Conservation (phyloP, 2,888 invertebrate species). For the Galerucella calmariensis region DNA sequence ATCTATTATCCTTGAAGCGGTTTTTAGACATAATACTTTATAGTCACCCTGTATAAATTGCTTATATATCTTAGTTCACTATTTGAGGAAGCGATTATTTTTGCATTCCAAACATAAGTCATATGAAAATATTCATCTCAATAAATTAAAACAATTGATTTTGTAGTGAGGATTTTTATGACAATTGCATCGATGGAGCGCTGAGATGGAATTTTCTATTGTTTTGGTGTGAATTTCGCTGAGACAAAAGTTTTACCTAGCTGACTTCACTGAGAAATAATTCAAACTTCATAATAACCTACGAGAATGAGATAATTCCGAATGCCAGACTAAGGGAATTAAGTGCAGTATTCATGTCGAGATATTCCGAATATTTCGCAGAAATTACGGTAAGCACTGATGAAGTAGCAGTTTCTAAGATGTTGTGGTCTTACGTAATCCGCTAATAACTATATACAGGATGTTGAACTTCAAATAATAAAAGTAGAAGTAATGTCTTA, state of each 20-base stretch:
- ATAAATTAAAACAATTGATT: neutral
- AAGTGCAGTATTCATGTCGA: neutral
- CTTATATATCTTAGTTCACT: neutral
- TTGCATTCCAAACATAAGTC: no score
- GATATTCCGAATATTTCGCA: slow-evolving; percentile 2
- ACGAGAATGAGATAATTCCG: neutral
- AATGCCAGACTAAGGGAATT: neutral
- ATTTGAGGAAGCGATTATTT: no score
- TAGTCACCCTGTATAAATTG: no score
- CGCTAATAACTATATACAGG: neutral
- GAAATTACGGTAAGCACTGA: neutral
- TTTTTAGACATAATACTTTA: no score
- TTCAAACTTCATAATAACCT: neutral
- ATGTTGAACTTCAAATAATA: neutral
- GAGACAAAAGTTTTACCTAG: neutral
- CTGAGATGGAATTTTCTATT: neutral
- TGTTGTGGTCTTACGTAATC: neutral
- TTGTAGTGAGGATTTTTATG: neutral
- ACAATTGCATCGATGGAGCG: neutral
- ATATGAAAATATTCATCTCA: no score
- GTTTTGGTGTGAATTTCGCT: slow-evolving; percentile 4
- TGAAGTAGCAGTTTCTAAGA: neutral
- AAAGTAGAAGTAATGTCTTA: neutral
- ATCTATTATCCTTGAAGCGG: no score
- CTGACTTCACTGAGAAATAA: neutral